Base-by-base conservation (phyloP, 2,113 vertebrate species). In the Paracanthobrama guichenoti region DNA sequence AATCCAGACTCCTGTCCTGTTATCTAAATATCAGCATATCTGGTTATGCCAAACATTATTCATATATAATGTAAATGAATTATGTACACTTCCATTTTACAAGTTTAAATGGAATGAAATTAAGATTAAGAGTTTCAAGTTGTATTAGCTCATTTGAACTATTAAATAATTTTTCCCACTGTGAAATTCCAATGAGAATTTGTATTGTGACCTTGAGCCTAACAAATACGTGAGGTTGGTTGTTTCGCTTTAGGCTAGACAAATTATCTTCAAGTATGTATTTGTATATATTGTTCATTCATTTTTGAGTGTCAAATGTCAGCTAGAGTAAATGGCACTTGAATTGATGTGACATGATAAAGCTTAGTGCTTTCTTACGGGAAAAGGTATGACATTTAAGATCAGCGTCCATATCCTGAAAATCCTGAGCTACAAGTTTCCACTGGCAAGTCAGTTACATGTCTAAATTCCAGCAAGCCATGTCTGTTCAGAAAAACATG, bases 311-410 rank as follows among this genome's bases (percentile, higher is more conserved):
- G 46, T 55, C 26, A 76, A 22, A 10, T 76, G 46, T 28, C n/a
- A 55, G 12, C 13, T 14, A 31, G 2, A 67, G 9, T 11, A 48
- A 50, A 67, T 16, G 4, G 18, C 18, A 3, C 12, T 67, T 46
- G 35, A 81, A 39, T 35, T 14, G 0, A n/a, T 42, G 22, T 44
- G 6, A 60, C 24, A 62, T 39, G 35, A 13, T 79, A 3, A 78
- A 60, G 55, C 8, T 0, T 60, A 44, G 55, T 13, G 26, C 16
- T 53, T 50, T 67, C 10, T 16, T 31, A 66, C 2, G 3, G 78
- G 4, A 81, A 50, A 73, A 59, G 35, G 87, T 81, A 62, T 81
- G 59, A 11, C 57, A 85, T 79, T 39, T 66, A 53, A 39, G 79
- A 69, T 69, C 24, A 28, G 46, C 28, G 39, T 81, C 13, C 31